phyloP scores from a whole-genome alignment of 1,140 invertebrate species.

The Notospermus geniculatus region DNA sequence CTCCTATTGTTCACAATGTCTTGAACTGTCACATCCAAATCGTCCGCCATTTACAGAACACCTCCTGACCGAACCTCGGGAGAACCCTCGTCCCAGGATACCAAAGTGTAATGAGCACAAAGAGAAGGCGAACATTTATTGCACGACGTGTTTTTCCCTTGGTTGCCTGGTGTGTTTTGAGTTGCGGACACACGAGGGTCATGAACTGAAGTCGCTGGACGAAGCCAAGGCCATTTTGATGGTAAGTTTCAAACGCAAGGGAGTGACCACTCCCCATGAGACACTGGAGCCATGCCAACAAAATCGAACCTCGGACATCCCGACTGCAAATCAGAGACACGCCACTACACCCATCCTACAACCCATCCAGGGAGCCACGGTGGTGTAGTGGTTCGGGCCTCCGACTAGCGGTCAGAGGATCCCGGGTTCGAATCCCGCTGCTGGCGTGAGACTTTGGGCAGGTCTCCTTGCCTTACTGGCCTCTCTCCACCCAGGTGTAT shows the following conservation, averaged over 20 bases:
- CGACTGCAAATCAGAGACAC: no score
- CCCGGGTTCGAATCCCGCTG: no score
- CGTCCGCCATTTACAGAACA: conserved; percentile 36
- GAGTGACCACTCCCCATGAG: no score
- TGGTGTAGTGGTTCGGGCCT: no score
- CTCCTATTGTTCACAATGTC: conserved; percentile 36
- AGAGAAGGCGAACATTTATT: conserved; percentile 29
- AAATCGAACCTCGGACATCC: no score
- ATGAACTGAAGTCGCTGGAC: conserved; percentile 30
- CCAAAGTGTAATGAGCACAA: conserved; percentile 21
- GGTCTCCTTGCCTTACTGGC: no score
- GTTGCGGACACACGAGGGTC: conserved; percentile 20
- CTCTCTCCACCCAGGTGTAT: no score
- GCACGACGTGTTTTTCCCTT: conserved; percentile 30
- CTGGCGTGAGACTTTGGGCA: no score
- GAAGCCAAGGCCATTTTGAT: conserved; percentile 34
- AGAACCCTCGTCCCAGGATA: conserved; percentile 21
- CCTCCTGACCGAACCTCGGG: conserved; percentile 31
- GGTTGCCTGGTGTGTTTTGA: conserved; percentile 33
- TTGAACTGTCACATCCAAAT: conserved; percentile 35
- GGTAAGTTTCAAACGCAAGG: conserved; percentile 19
- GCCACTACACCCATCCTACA: no score
- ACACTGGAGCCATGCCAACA: no score
- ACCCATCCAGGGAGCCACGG: no score
- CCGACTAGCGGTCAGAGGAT: no score